Base-by-base conservation (phyloP, 1,140 invertebrate genomes). In the Drosophila pseudoobscura region DNA sequence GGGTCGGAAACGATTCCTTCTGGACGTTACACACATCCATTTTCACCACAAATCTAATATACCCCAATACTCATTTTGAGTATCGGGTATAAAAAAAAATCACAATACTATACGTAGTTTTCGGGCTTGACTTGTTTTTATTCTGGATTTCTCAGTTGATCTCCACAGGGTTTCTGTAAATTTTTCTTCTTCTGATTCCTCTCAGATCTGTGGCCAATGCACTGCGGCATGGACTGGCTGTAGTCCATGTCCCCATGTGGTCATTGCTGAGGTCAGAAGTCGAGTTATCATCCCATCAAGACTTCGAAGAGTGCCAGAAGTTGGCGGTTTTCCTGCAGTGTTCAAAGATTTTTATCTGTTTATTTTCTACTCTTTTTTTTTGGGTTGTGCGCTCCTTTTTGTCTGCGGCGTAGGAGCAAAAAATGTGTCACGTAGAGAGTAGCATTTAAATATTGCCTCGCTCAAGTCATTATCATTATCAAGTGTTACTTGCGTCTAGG, bases 381-480 rank as follows among this genome's bases (percentile, higher is more conserved):
- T 26, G 4, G 24, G 24, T 11, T 20, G 24, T 24, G 9, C 9
- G 35, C 17, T 9, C 8, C n/a, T 2, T 20, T 26, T 29, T 44
- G 49, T 26, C 15, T 59, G 41, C 24, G 24, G 24, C 24, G 24
- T 26, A 26, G 24, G 24, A 26, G 24, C 59, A 47, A 43, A 69
- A 59, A 80, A 75, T 80, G 64, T 75, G 59, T 80, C 77, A 80
- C 8, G 2, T 0, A 31, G 7, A 7, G 29, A 8, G 7, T 24
- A 43, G 45, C 59, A 64, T 65, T 75, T 68, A 78, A 78, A 78
- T 66, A 41, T 61, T 61, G 46, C 61, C 58, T 52, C 43, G 46
- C 46, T 4, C 54, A 78, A 82, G 75, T 83, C 79, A 82, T 82
- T 82, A 82, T 78, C 79, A 65, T 83, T 82, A 78, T 75, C 76